These are phyloP conservation scores for Chaetops frenatus DNA, from an alignment of 2,113 vertebrate species.

Conservation along the genomic window DNA sequence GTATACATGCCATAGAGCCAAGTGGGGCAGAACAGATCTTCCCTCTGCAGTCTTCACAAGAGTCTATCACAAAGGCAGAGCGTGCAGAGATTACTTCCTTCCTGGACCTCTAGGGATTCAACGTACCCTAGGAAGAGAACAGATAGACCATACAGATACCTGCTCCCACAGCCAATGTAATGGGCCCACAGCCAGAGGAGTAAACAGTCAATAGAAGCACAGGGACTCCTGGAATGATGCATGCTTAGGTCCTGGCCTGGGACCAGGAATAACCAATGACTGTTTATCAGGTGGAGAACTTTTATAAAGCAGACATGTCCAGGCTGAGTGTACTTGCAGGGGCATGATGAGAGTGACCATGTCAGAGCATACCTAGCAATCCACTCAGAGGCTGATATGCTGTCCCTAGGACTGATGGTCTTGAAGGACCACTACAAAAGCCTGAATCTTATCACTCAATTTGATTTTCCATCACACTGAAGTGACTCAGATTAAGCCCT, in stretches of 20 bases:
- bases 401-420: not conserved
- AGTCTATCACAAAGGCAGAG: not conserved
- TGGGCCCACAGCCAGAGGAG: not conserved
- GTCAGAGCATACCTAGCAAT: accelerated
- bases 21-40: not conserved
- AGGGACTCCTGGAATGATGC: not conserved
- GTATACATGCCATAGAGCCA: not conserved
- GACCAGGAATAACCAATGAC: not conserved
- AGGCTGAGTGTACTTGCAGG: not conserved
- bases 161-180: not conserved
- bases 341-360: not conserved
- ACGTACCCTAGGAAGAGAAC: not conserved
- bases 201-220: not conserved
- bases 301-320: not conserved
- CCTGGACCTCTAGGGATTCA: not conserved
- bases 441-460: not conserved
- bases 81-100: not conserved
- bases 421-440: not conserved
- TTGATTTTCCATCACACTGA: not conserved
- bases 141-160: not conserved
- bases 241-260: not conserved
- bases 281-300: not conserved
- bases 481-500: not conserved
- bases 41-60: not conserved
- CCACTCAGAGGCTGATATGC: not conserved